Evolutionary conservation across 2,888 invertebrate species (phyloP).

Genomic region (Halictus ligatus): DNA sequence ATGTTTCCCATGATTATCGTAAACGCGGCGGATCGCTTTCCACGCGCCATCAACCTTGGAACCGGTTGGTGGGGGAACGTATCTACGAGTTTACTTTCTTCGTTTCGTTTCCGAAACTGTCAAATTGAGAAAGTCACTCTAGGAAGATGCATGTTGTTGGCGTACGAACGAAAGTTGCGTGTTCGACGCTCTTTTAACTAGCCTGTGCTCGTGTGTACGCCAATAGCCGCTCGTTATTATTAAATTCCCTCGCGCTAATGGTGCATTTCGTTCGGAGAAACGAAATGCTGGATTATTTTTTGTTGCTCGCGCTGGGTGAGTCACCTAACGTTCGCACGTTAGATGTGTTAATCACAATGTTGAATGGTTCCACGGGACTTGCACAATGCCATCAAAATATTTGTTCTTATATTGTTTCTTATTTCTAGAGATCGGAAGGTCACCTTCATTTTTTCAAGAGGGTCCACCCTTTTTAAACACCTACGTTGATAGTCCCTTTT

Average conservation of each 20-base stretch:
- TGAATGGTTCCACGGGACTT: too few relatives aligned
- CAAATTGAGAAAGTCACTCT: constrained; percentile 54
- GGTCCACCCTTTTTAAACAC: too few relatives aligned
- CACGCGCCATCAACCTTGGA: constrained; percentile 34
- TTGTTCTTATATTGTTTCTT: too few relatives aligned
- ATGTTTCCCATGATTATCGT: constrained; percentile 44
- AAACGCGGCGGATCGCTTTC: constrained; percentile 14
- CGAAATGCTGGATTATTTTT: too few relatives aligned
- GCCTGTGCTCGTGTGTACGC: too few relatives aligned
- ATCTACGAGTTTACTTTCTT: constrained; percentile 49
- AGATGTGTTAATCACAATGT: too few relatives aligned
- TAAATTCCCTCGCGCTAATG: constrained; percentile 9
- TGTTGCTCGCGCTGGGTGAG: too few relatives aligned
- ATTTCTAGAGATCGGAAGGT: too few relatives aligned
- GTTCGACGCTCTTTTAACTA: not conserved
- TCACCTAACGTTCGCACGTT: too few relatives aligned
- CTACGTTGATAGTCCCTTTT: too few relatives aligned
- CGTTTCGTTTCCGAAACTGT: constrained; percentile 29
- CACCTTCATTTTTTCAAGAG: too few relatives aligned
- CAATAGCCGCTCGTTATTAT: not conserved
- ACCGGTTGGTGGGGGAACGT: constrained; percentile 14
- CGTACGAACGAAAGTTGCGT: constrained; percentile 23
- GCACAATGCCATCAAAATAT: too few relatives aligned
- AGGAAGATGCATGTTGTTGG: constrained; percentile 8
- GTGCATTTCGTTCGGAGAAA: constrained; percentile 7